phyloP scores from a whole-genome alignment of 2,113 vertebrate species.

The Chauna torquata region DNA sequence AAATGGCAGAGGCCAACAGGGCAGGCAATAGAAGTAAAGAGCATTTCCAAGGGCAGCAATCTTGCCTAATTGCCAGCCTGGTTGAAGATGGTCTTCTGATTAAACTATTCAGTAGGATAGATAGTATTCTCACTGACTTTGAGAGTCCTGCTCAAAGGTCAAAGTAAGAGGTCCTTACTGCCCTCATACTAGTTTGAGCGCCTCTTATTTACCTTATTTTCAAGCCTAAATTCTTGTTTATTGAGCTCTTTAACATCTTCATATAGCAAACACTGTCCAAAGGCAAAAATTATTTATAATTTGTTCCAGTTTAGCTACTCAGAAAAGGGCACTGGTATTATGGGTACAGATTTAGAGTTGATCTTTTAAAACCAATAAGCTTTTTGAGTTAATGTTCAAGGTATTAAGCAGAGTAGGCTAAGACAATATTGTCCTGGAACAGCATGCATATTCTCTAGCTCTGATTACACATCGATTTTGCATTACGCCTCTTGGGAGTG shows the following conservation, averaged over 20 bases:
- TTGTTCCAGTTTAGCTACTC: neutral
- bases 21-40: neutral
- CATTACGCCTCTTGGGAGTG: neutral
- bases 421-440: slow-evolving; percentile 12
- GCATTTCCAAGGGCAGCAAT: neutral
- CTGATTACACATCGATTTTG: slow-evolving; percentile 26
- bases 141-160: neutral
- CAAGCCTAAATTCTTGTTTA: neutral
- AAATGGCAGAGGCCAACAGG: neutral
- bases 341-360: neutral
- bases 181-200: neutral
- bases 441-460: neutral
- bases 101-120: neutral
- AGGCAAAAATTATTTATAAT: neutral
- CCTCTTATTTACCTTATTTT: neutral
- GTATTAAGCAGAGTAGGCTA: neutral
- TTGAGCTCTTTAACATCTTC: neutral
- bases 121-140: neutral
- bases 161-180: neutral
- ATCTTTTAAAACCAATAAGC: neutral
- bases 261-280: neutral
- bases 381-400: neutral
- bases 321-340: neutral
- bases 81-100: neutral
- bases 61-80: neutral